A percentile compares a stretch with the other conserved stretches of the same genome.
These are phyloP conservation scores for Aphelenchoides fujianensis DNA, from an alignment of 1,140 invertebrate genomes.

Conservation along the genomic window DNA sequence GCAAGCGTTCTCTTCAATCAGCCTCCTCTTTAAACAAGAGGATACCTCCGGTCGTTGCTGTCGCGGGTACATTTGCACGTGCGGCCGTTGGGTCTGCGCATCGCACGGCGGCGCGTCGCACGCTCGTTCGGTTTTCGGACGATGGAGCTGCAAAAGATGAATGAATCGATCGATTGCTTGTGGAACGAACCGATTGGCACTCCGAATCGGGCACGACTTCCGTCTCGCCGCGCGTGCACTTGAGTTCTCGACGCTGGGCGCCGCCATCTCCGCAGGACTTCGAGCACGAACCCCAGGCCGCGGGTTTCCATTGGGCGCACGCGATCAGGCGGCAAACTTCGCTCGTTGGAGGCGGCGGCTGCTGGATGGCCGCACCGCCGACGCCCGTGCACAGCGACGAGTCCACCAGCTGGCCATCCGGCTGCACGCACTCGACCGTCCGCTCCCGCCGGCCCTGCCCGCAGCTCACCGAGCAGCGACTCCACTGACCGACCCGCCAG, in stretches of 20 bases:
- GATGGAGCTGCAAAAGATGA: slow-evolving; percentile 28
- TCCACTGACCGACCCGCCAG: slow-evolving; percentile 50
- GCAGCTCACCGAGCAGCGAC: slow-evolving; percentile 42
- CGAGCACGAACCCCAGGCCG: slow-evolving; percentile 42
- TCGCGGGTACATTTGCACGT: background rate
- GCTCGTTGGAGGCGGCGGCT: background rate
- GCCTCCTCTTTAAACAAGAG: too few relatives aligned
- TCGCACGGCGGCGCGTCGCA: slow-evolving; percentile 37
- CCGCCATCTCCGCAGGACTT: slow-evolving; percentile 51
- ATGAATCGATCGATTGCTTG: background rate
- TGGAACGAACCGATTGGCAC: slow-evolving; percentile 35
- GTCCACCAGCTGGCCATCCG: slow-evolving; percentile 45
- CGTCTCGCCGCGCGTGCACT: slow-evolving; percentile 43
- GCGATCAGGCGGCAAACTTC: slow-evolving; percentile 1
- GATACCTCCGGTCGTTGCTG: slow-evolving; percentile 10
- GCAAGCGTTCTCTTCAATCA: too few relatives aligned
- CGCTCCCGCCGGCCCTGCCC: slow-evolving; percentile 32
- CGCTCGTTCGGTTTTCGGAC: slow-evolving; percentile 32
- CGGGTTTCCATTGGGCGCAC: slow-evolving; percentile 4
- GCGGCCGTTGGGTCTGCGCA: background rate
- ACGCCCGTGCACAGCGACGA: slow-evolving; percentile 36
- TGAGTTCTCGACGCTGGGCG: slow-evolving; percentile 41
- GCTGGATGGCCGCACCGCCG: background rate
- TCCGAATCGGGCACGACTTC: slow-evolving; percentile 44
- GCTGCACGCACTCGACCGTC: slow-evolving; percentile 44